Evolutionary conservation across 2,888 invertebrate species (phyloP).

Genomic region (Euproctis similis): DNA sequence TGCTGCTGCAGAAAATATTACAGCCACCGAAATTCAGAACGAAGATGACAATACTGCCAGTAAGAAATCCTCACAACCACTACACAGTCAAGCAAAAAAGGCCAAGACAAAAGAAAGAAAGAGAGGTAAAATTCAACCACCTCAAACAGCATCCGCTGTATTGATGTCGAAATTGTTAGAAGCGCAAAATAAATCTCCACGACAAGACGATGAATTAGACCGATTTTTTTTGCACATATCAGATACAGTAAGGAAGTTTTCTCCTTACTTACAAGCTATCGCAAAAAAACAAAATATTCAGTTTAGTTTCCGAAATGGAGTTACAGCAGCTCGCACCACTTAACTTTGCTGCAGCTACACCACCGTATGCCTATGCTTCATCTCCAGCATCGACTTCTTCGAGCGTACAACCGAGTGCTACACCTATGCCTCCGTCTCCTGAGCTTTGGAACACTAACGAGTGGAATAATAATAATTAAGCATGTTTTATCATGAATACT

Average conservation of each 20-base stretch:
- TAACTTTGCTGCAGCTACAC: slow-evolving; percentile 2
- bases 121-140: slow-evolving; percentile 3
- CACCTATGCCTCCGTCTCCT: slow-evolving; percentile 9
- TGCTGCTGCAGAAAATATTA: slow-evolving; percentile 5
- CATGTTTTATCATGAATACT: background rate
- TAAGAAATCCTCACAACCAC: slow-evolving; percentile 3
- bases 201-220: slow-evolving; percentile 12
- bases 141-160: slow-evolving; percentile 7
- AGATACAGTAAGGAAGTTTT: slow-evolving; percentile 18
- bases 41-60: slow-evolving; percentile 5
- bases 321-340: slow-evolving; percentile 10
- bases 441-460: slow-evolving; percentile 7
- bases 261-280: slow-evolving; percentile 13
- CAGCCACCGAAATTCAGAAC: slow-evolving; percentile 3
- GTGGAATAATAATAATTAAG: slow-evolving; percentile 6
- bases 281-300: slow-evolving; percentile 16
- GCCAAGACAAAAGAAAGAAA: slow-evolving; percentile 4
- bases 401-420: slow-evolving; percentile 6
- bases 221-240: slow-evolving; percentile 18
- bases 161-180: slow-evolving; percentile 9
- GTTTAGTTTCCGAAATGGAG: slow-evolving; percentile 12
- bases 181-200: slow-evolving; percentile 5
- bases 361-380: slow-evolving; percentile 4
- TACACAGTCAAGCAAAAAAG: slow-evolving; percentile 7
- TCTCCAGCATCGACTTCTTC: slow-evolving; percentile 11